These are phyloP conservation scores for Leptonema lineaticorne DNA, from an alignment of 1,140 invertebrate genomes.

Conservation along the genomic window DNA sequence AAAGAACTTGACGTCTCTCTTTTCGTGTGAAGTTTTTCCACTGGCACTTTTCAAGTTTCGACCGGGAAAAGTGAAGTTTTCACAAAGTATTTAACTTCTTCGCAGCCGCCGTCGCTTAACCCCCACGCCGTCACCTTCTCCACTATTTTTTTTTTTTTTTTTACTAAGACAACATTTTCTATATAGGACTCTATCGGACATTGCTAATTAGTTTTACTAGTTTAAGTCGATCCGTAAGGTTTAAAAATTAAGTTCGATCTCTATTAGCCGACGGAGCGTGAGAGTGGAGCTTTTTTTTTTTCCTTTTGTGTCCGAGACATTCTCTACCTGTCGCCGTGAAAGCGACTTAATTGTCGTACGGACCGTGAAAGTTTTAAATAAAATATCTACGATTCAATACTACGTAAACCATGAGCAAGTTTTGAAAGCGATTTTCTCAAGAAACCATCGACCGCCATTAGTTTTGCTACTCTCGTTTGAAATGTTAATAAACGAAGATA, in stretches of 20 bases:
- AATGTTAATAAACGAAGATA: background rate
- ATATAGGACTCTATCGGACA: conserved; percentile 28
- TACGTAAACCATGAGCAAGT: background rate
- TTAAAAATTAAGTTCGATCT: conserved; percentile 37
- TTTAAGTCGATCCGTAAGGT: conserved; percentile 34
- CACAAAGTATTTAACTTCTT: conserved; percentile 34
- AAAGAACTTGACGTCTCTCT: conserved; percentile 31
- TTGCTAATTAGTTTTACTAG: conserved; percentile 36
- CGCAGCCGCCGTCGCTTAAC: too few relatives aligned
- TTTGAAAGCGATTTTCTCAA: too few relatives aligned
- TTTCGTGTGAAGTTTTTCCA: conserved; percentile 26
- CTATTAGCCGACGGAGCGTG: background rate
- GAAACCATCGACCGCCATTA: too few relatives aligned
- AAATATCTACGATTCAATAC: background rate
- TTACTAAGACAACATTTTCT: too few relatives aligned
- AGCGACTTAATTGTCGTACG: background rate
- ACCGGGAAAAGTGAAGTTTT: conserved; percentile 10
- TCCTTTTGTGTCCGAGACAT: background rate
- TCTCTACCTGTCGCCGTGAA: background rate
- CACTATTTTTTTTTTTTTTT: too few relatives aligned
- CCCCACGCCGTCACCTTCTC: too few relatives aligned
- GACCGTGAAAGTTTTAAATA: conserved; percentile 1
- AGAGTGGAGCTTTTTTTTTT: background rate
- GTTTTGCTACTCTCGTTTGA: too few relatives aligned
- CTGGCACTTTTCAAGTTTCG: too few relatives aligned